Percentiles rank a stretch among this genome's conserved stretches.
These are phyloP conservation scores for Sprattus sprattus DNA, from an alignment of 2,113 vertebrate genomes.

Conservation along the genomic window DNA sequence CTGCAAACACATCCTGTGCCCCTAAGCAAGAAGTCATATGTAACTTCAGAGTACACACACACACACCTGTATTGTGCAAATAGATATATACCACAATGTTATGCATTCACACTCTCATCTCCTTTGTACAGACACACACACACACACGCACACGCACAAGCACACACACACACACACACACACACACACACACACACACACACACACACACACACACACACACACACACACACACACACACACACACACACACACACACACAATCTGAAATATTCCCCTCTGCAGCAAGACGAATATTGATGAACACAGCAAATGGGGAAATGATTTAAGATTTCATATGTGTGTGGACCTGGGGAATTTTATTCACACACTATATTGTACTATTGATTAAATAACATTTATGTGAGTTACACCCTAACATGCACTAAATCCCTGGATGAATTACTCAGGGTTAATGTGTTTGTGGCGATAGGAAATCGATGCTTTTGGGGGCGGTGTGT, in stretches of 20 bases:
- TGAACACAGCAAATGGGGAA: constrained; percentile 53
- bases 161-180: neutral
- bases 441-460: constrained; percentile 61
- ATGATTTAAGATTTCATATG: constrained; percentile 48
- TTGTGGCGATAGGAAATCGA: constrained; percentile 58
- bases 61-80: constrained; percentile 4
- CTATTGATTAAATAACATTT: constrained; percentile 71
- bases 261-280: neutral
- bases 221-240: neutral
- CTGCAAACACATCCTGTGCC: too few relatives aligned
- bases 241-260: constrained; percentile 14
- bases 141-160: neutral
- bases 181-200: neutral
- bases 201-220: too few relatives aligned
- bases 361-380: constrained; percentile 55
- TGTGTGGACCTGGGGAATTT: constrained; percentile 53
- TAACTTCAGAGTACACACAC: neutral
- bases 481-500: constrained; percentile 26
- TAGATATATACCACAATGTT: neutral
- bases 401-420: constrained; percentile 62
- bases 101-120: too few relatives aligned
- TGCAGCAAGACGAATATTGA: constrained; percentile 35
- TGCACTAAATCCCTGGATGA: constrained; percentile 62
- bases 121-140: neutral
- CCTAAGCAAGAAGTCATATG: too few relatives aligned